Evolutionary conservation across 2,888 invertebrate genomes (phyloP).

Genomic region (Drosophila ochracea): DNA sequence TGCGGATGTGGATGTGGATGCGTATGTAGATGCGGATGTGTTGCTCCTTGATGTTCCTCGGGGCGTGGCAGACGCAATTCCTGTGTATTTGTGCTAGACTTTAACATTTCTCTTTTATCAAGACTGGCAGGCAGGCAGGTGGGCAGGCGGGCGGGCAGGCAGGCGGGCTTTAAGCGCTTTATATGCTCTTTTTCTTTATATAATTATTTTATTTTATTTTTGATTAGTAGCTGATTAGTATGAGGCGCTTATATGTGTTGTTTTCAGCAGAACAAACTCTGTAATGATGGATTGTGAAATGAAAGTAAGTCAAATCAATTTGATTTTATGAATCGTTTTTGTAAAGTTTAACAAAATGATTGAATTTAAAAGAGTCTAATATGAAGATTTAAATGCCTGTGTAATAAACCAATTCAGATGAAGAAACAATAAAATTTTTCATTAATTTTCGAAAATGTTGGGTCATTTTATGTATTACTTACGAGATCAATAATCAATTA

Average conservation of each 20-base stretch:
- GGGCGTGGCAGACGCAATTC: slow-evolving; percentile 84
- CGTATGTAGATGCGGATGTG: slow-evolving; percentile 43
- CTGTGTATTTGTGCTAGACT: slow-evolving; percentile 83
- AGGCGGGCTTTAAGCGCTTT: slow-evolving; percentile 34
- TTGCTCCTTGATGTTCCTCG: slow-evolving; percentile 62
- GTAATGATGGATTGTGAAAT: slow-evolving; percentile 34
- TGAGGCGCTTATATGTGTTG: slow-evolving; percentile 2
- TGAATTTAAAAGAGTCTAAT: background rate
- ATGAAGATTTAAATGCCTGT: background rate
- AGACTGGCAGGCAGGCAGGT: slow-evolving; percentile 45
- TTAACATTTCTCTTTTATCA: slow-evolving; percentile 78
- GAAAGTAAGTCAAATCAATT: slow-evolving; percentile 15
- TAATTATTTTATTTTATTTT: slow-evolving; percentile 9
- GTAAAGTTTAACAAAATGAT: background rate
- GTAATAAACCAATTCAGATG: background rate
- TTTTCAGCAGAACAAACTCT: slow-evolving; percentile 43
- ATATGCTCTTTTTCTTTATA: slow-evolving; percentile 7
- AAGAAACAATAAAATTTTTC: background rate
- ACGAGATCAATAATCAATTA: background rate
- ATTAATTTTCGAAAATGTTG: background rate
- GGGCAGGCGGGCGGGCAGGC: slow-evolving; percentile 36
- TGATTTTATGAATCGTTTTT: background rate
- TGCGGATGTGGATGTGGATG: slow-evolving; percentile 49
- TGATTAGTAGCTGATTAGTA: slow-evolving; percentile 46
- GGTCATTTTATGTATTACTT: background rate